phyloP scores from a whole-genome alignment of 2,888 invertebrate species.

The Tridacna gigas region DNA sequence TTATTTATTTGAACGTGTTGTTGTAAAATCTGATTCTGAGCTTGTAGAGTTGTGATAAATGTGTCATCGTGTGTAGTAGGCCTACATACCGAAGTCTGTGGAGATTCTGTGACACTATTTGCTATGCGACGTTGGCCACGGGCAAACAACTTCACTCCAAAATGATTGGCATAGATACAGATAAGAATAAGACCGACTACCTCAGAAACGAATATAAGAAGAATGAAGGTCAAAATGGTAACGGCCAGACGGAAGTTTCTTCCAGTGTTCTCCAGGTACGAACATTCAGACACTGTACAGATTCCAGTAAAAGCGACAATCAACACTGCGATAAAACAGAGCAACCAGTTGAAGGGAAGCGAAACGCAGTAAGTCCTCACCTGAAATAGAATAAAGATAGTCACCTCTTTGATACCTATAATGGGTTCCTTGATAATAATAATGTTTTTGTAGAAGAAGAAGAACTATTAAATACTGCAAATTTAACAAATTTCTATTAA shows the following conservation, averaged over 20 bases:
- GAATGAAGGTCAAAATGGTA: neutral
- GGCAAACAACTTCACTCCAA: conserved; percentile 35
- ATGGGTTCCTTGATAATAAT: too few relatives aligned
- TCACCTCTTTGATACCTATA: too few relatives aligned
- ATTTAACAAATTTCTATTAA: too few relatives aligned
- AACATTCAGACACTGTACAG: conserved; percentile 10
- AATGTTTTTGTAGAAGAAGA: too few relatives aligned
- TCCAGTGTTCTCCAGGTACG: conserved; percentile 3
- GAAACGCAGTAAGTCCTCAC: conserved; percentile 13
- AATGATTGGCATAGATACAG: conserved; percentile 34
- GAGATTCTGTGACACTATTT: neutral
- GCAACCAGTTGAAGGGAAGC: conserved; percentile 16
- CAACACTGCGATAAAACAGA: conserved; percentile 2
- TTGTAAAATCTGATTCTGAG: conserved; percentile 4
- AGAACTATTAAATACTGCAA: too few relatives aligned
- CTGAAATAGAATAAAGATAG: neutral
- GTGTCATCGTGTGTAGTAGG: neutral
- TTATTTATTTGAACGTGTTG: neutral
- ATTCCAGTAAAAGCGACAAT: conserved; percentile 8
- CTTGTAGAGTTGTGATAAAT: conserved; percentile 3
- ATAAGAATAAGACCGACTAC: conserved; percentile 42
- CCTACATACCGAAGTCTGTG: neutral
- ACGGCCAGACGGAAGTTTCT: conserved; percentile 12
- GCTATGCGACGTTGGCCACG: conserved; percentile 46
- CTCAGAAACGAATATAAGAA: conserved; percentile 27